Base-by-base conservation (phyloP, 2,888 invertebrate genomes). In the Sphecodes monilicornis region DNA sequence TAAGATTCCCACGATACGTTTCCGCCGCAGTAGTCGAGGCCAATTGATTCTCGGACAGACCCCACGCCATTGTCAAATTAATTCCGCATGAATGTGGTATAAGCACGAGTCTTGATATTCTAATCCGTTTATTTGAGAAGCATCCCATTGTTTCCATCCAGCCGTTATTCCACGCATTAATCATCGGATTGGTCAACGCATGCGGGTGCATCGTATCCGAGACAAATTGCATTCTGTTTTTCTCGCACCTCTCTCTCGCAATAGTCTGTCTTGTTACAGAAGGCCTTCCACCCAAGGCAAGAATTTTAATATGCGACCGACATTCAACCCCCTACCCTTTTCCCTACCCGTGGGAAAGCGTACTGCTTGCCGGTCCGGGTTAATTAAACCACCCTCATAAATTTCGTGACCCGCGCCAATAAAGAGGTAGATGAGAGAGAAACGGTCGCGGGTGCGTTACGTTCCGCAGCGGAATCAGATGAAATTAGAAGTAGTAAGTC, bases 141-240 rank as follows among this genome's bases (percentile, higher is more conserved):
- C 88, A 81, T 86, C 88, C 88, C 86, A 86, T 88, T 88, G 88
- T 88, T n/a, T 73, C 73, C 76, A n/a, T 22, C 3, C 43, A 10
- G 26, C 71, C 26, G 11, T 36, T 41, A 69, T 71, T 72, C 26
- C 1, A 16, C 32, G 16, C 39, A 72, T 71, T 75, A 82, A 78
- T 50, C 68, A 68, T 72, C 13, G 71, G 22, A 78, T 82, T 78
- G 73, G 57, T 64, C 29, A 18, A 64, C 2, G 18, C 18, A 1
- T n/a, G 2, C 1, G 13, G 57, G 29, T 3, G 22, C 22, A 22
- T 6, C 50, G 6, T 50, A 22, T 5, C 8, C 50, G 6, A 8
- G 6, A 22, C 8, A 22, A 8, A 16, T 13, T 1, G 11, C 22
- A 36, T 66, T 39, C 13, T n/a, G 11, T 68, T 68, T 39, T n/a